Percentiles rank a stretch among this genome's conserved stretches.
Evolutionary conservation across 2,888 invertebrate genomes (phyloP).

Genomic region (Didymodactylos carnosus): DNA sequence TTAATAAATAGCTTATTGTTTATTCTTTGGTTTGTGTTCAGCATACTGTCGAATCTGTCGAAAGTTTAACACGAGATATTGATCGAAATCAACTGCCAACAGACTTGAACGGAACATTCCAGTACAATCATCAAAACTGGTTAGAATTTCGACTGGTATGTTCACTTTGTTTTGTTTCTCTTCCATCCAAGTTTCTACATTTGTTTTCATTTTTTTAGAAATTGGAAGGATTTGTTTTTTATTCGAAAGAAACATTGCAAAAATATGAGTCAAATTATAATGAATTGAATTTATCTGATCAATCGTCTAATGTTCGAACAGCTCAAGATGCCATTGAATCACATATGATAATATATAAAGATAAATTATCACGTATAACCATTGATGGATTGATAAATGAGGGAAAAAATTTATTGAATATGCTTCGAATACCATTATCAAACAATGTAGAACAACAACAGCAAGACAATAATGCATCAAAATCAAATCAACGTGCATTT

Average conservation of each 20-base stretch:
- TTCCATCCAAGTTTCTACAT: too few species aligned
- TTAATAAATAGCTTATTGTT: too few species aligned
- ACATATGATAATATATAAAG: slow-evolving; percentile 7
- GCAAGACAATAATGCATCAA: not conserved
- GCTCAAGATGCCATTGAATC: slow-evolving; percentile 10
- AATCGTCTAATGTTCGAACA: not conserved
- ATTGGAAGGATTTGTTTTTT: slow-evolving; percentile 6
- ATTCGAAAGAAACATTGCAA: slow-evolving; percentile 3
- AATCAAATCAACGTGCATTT: not conserved
- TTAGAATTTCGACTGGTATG: slow-evolving; percentile 53
- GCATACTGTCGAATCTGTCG: slow-evolving; percentile 50
- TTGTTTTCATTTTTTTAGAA: not conserved
- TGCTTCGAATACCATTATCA: not conserved
- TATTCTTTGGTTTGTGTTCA: slow-evolving; percentile 37
- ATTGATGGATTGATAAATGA: slow-evolving; percentile 8
- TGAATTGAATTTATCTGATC: slow-evolving; percentile 5
- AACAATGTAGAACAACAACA: too few species aligned
- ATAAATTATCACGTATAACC: slow-evolving; percentile 7
- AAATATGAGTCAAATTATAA: slow-evolving; percentile 4
- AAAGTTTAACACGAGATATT: slow-evolving; percentile 49
- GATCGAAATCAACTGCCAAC: slow-evolving; percentile 50
- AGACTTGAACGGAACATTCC: slow-evolving; percentile 51
- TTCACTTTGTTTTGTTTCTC: not conserved
- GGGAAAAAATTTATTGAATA: slow-evolving; percentile 1
- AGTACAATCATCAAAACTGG: slow-evolving; percentile 55